Evolutionary conservation across 53 echinoderm and acorn worm species (phyloP).

Genomic region (Arbacia lixula): DNA sequence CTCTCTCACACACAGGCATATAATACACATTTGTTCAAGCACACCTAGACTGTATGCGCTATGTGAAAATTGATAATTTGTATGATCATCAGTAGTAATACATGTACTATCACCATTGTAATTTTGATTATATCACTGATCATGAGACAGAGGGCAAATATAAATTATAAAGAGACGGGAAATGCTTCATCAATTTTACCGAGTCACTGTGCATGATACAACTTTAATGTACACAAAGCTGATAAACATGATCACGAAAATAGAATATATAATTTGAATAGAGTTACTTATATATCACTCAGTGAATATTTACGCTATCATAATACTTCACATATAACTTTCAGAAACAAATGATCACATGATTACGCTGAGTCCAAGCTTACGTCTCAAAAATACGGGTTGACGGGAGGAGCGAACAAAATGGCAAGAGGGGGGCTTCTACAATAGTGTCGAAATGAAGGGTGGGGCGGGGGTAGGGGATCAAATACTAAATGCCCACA

Average conservation of each 20-base stretch:
- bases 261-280: conserved; percentile 42
- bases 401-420: too few relatives aligned
- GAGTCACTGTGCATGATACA: conserved; percentile 29
- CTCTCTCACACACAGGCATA: background rate
- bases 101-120: too few relatives aligned
- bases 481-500: too few relatives aligned
- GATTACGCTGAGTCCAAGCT: too few relatives aligned
- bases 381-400: too few relatives aligned
- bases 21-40: background rate
- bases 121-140: too few relatives aligned
- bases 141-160: too few relatives aligned
- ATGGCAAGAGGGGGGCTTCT: too few relatives aligned
- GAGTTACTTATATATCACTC: conserved; percentile 16
- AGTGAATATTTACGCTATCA: background rate
- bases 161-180: background rate
- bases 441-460: too few relatives aligned
- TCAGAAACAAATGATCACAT: background rate
- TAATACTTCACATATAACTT: background rate
- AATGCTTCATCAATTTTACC: too few relatives aligned
- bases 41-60: background rate
- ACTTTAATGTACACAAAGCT: conserved; percentile 44
- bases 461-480: too few relatives aligned
- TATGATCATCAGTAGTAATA: background rate
- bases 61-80: background rate
- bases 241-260: conserved; percentile 24